Evolutionary conservation across 2,113 vertebrate species (phyloP), one percentile per base, ranked within the genome.

Genomic region (Oxygymnocypris stewartii): DNA sequence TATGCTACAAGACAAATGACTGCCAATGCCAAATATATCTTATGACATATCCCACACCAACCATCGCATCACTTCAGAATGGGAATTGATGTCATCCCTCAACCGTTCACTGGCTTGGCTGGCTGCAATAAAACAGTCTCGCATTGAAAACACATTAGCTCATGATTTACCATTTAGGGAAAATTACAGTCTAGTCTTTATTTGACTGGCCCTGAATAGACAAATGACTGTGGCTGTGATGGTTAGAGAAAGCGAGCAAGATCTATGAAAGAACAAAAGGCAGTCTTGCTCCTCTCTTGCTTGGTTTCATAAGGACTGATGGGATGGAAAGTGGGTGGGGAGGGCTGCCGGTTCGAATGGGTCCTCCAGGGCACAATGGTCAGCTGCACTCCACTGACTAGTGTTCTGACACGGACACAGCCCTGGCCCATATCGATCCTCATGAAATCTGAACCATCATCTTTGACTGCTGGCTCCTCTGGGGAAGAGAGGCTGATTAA

Each of bases 111-210:
- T 54, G 42, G 51, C 63, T n/a, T 84, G 79, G 47, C 63, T 54
- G 73, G 44, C 85, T 40, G 51, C 81, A 78, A 37, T 84, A 74
- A 75, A 86, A 76, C 69, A 84, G n/a, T 79, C 76, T 76, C 37
- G 35, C 67, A 86, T 65, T 89, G 9, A 85, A 61, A 88, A 88
- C 84, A 18, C 63, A 84, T 85, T 67, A 81, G 88, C 87, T 85
- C 88, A 87, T 90, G 87, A 92, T 85, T 85, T 89, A 91, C 90
- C 86, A 84, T 86, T 92, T 89, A 91, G 59, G 87, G 86, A 89
- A 91, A 91, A 87, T 86, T 91, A 92, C 89, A 93, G 88, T 85
- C 63, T 80, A 76, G 85, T 89, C 91, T 91, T 88, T 87, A 89
- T 85, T 65, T 92, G 90, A 92, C 87, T 90, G 90, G 89, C 69